phyloP scores from a whole-genome alignment of 2,888 invertebrate genomes.

The Calliscelio sp. region DNA sequence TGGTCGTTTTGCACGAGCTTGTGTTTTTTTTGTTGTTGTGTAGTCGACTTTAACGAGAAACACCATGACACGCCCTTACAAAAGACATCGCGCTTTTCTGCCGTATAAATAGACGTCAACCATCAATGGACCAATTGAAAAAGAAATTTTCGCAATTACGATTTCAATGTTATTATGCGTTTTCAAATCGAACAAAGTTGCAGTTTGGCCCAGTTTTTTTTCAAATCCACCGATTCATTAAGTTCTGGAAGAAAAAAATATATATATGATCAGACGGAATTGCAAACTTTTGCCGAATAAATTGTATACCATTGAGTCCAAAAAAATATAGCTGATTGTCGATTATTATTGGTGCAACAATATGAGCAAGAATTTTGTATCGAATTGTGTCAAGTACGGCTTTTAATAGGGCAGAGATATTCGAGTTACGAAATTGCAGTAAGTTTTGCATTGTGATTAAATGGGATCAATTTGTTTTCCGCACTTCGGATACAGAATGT shows the following conservation, averaged over 20 bases:
- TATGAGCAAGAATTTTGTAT: too few relatives aligned
- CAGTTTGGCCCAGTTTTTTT: background rate
- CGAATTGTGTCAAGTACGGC: too few relatives aligned
- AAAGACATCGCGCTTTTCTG: constrained; percentile 8
- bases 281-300: too few relatives aligned
- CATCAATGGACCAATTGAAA: background rate
- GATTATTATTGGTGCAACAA: too few relatives aligned
- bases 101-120: constrained; percentile 2
- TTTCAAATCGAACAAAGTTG: background rate
- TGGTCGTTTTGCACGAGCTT: background rate
- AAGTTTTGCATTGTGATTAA: constrained; percentile 7
- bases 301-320: too few relatives aligned
- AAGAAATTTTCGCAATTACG: background rate
- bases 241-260: background rate
- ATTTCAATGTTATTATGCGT: background rate
- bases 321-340: too few relatives aligned
- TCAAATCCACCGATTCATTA: background rate
- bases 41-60: constrained; percentile 12
- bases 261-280: too few relatives aligned
- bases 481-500: constrained; percentile 25
- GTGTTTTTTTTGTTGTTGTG: constrained; percentile 8
- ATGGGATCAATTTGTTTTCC: constrained; percentile 33
- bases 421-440: too few relatives aligned
- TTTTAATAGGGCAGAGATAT: too few relatives aligned
- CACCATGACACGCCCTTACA: too few relatives aligned